These are phyloP conservation scores for Leptinotarsa peninsularis DNA, from an alignment of 2,888 invertebrate species.

Conservation along the genomic window DNA sequence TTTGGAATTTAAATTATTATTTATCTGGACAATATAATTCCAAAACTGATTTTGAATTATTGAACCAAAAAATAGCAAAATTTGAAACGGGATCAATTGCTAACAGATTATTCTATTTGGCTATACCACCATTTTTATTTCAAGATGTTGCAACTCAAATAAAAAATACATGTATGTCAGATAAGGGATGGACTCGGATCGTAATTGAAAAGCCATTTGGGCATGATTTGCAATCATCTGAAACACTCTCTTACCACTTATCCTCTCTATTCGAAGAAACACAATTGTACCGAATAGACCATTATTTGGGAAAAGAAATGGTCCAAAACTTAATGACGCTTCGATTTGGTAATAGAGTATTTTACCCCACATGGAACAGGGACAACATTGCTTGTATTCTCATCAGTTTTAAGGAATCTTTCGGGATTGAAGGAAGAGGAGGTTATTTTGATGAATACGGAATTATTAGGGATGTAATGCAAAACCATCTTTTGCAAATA, in stretches of 20 bases:
- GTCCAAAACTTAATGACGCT: conserved; percentile 99
- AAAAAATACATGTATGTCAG: conserved; percentile 83
- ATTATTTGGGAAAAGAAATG: conserved; percentile 99
- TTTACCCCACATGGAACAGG: conserved; percentile 96
- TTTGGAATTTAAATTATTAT: conserved; percentile 89
- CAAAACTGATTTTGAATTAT: conserved; percentile 80
- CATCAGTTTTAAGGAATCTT: conserved; percentile 98
- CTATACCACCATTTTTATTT: conserved; percentile 96
- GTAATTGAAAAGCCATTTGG: conserved; percentile 99
- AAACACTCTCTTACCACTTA: conserved; percentile 86
- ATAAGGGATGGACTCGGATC: conserved; percentile 93
- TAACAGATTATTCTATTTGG: conserved; percentile 96
- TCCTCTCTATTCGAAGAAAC: conserved; percentile 90
- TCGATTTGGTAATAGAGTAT: conserved; percentile 94
- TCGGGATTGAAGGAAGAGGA: conserved; percentile 97
- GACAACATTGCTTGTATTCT: conserved; percentile 95
- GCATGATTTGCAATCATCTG: conserved; percentile 86
- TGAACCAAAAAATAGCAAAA: conserved; percentile 80
- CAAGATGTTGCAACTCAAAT: conserved; percentile 89
- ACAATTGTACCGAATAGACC: conserved; percentile 97
- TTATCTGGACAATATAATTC: conserved; percentile 88
- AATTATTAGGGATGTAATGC: conserved; percentile 99
- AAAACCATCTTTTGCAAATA: conserved; percentile 98
- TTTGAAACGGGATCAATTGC: conserved; percentile 76
- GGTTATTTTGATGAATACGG: conserved; percentile 99